A percentile compares a stretch with the other conserved stretches of the same genome.
Conservation (phyloP, 2,113 vertebrate species). For the Syrmaticus mikado region DNA sequence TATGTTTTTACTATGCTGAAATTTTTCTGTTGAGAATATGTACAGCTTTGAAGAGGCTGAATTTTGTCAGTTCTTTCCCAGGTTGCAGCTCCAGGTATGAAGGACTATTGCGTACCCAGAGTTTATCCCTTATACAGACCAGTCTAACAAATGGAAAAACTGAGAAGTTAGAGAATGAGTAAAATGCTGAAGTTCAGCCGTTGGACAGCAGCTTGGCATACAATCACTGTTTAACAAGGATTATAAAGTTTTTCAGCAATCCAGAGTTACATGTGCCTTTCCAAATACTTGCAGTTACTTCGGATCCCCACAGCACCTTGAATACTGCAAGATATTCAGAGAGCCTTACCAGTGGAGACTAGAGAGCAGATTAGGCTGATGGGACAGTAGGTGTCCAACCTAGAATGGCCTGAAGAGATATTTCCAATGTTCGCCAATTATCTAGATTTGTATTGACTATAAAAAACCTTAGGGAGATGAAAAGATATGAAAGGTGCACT, state of each 20-base stretch:
- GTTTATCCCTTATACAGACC: background rate
- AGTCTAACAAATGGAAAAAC: background rate
- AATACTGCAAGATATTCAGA: background rate
- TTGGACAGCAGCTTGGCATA: background rate
- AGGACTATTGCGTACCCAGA: background rate
- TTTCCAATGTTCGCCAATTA: background rate
- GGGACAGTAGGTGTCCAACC: background rate
- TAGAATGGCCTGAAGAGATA: background rate
- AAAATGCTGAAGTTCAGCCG: background rate
- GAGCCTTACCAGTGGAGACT: background rate
- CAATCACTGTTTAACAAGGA: background rate
- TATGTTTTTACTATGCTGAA: background rate
- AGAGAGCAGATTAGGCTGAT: background rate
- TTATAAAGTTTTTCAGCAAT: background rate
- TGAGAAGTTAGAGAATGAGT: background rate
- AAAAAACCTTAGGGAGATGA: background rate
- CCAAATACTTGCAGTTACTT: background rate
- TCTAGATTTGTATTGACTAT: background rate
- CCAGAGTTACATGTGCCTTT: background rate
- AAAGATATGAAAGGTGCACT: background rate
- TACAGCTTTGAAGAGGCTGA: background rate
- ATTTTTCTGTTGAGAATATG: background rate
- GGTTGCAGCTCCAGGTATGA: background rate
- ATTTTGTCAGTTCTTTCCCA: background rate
- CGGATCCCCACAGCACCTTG: background rate